Evolutionary conservation across 2,797 vertebrate species (phyloP).

Genomic region (Molossus molossus): DNA sequence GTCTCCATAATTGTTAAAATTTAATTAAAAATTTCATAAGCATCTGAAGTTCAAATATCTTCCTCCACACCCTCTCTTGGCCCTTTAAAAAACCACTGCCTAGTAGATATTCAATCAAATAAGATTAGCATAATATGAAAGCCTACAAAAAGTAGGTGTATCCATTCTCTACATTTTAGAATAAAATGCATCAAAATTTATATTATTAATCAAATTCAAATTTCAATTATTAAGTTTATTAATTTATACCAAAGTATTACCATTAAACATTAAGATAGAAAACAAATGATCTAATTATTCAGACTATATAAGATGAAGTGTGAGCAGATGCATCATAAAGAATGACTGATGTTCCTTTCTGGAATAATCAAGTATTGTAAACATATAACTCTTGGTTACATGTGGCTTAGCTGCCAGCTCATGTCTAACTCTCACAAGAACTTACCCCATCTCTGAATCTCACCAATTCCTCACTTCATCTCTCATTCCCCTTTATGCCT

Average conservation of each 20-base stretch:
- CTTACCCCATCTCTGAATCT: neutral
- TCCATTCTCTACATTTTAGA: constrained; percentile 12
- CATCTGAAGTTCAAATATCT: neutral
- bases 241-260: neutral
- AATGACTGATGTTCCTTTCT: neutral
- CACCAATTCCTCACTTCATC: neutral
- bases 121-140: neutral
- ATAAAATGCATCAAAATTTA: neutral
- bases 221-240: neutral
- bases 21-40: neutral
- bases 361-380: neutral
- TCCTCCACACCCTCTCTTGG: neutral
- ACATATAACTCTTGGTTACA: neutral
- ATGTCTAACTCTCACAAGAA: neutral
- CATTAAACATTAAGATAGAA: neutral
- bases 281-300: neutral
- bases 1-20: neutral
- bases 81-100: neutral
- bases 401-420: neutral
- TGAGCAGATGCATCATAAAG: neutral
- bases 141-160: neutral
- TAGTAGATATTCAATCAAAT: constrained; percentile 1
- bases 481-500: neutral
- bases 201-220: constrained; percentile 1
- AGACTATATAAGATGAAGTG: neutral